These are phyloP conservation scores for Rallus limicola DNA, from an alignment of 2,113 vertebrate genomes.

Conservation along the genomic window DNA sequence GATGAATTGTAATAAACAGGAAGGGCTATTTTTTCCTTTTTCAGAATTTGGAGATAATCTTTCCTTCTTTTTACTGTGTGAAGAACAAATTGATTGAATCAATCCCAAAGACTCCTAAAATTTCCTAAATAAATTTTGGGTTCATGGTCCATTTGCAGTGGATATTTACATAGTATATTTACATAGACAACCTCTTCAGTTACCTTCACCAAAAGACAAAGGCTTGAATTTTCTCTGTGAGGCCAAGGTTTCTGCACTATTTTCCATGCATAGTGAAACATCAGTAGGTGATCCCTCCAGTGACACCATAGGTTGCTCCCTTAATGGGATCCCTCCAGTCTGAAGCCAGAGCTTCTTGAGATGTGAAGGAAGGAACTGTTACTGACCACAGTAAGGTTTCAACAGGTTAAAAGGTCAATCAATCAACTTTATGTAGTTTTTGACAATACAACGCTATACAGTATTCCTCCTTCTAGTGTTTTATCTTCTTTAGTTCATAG, in stretches of 20 bases:
- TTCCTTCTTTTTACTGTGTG: not conserved
- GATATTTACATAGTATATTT: too few relatives aligned
- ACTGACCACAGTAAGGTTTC: not conserved
- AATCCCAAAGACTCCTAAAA: not conserved
- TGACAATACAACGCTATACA: not conserved
- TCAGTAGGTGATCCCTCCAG: rapidly evolving
- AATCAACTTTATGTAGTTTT: not conserved
- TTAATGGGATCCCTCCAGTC: too few relatives aligned
- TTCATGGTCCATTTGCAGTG: not conserved
- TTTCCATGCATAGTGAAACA: rapidly evolving
- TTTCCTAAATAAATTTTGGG: not conserved
- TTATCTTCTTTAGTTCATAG: not conserved
- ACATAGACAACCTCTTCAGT: not conserved
- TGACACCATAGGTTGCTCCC: not conserved
- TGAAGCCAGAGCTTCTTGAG: not conserved
- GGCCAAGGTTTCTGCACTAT: not conserved
- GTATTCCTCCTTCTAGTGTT: not conserved
- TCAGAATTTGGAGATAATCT: not conserved
- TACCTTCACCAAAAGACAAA: not conserved
- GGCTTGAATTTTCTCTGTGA: not conserved
- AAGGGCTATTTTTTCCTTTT: not conserved
- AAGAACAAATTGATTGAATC: not conserved
- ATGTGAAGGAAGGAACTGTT: not conserved
- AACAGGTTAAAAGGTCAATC: not conserved
- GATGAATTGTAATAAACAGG: not conserved